phyloP scores from a whole-genome alignment of 2,797 vertebrate genomes.

The Platalea minor region DNA sequence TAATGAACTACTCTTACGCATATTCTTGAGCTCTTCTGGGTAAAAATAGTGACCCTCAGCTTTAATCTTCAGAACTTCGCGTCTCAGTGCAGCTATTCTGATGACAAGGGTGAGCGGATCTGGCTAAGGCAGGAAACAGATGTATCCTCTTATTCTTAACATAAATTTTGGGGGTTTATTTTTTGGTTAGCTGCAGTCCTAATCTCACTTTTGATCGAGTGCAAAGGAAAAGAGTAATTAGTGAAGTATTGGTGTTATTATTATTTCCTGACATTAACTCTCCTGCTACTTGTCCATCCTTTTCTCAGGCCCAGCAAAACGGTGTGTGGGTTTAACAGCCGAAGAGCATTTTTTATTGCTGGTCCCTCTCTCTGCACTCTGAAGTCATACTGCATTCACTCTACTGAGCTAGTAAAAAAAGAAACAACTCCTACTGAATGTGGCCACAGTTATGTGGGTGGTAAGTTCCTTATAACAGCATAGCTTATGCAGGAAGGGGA shows the following conservation, averaged over 20 bases:
- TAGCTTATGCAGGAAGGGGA: not conserved
- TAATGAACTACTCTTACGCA: conserved; percentile 7
- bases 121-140: conserved; percentile 77
- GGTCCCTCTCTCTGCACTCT: not conserved
- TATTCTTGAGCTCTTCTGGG: not conserved
- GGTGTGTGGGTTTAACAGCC: not conserved
- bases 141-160: conserved; percentile 76
- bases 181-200: conserved; percentile 58
- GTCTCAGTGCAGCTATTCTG: conserved; percentile 46
- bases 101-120: conserved; percentile 64
- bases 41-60: conserved; percentile 47
- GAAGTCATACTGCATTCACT: not conserved
- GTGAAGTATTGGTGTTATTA: conserved; percentile 78
- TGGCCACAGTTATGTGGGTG: not conserved
- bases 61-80: conserved; percentile 57
- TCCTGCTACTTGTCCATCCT: conserved; percentile 68
- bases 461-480: not conserved
- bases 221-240: conserved; percentile 80
- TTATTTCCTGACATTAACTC: conserved; percentile 79
- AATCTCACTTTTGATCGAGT: conserved; percentile 72
- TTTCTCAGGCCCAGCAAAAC: conserved; percentile 32
- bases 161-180: conserved; percentile 60
- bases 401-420: not conserved
- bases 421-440: not conserved
- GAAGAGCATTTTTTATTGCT: not conserved